Evolutionary conservation across 1,140 invertebrate species (phyloP), one percentile per base, ranked within the genome.

Genomic region (Drosophila ercepeae): DNA sequence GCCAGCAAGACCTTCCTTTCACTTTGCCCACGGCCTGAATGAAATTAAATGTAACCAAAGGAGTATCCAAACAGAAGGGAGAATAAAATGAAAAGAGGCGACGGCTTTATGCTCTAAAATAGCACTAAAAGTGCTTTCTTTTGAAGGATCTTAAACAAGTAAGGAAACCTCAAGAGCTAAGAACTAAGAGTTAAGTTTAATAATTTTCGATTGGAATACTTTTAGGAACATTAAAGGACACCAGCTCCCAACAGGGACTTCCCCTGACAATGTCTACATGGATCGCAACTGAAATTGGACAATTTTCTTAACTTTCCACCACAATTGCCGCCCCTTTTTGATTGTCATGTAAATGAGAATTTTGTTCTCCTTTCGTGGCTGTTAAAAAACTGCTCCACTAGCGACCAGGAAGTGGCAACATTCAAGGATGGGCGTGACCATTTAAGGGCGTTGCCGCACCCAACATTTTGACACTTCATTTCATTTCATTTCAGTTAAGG

Each of bases 391-490:
- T 84, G 75, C 79, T 75, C 59, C 41, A 84, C 58, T 79, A 71
- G 57, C 71, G 59, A 64, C 82, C 65, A 29, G 25, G 41, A 70
- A 49, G 34, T 29, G 39, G n/a, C 27, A 39, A 27, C 25, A 42
- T 41, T 65, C 39, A 18, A 25, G 32, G 32, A 52, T 14, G 61
- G 76, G 70, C 52, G 51, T 75, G 53, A 41, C 49, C 19, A 6
- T 36, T 5, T 14, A 9, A 42, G 45, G 59, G 68, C 68, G 34
- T 52, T 51, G 54, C 63, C 64, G 44, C 57, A 59, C 60, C 59
- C 58, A 71, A 54, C 59, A 55, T 78, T 84, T 83, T 83, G 79
- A 86, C 79, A 83, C 79, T 86, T 61, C 71, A 86, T 83, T 83
- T 86, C 71, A 86, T 83, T 83, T 86, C 71, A 79, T 69, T 84